Conservation (phyloP, 2,888 invertebrate genomes). For the Rhaphigaster nebulosa region DNA sequence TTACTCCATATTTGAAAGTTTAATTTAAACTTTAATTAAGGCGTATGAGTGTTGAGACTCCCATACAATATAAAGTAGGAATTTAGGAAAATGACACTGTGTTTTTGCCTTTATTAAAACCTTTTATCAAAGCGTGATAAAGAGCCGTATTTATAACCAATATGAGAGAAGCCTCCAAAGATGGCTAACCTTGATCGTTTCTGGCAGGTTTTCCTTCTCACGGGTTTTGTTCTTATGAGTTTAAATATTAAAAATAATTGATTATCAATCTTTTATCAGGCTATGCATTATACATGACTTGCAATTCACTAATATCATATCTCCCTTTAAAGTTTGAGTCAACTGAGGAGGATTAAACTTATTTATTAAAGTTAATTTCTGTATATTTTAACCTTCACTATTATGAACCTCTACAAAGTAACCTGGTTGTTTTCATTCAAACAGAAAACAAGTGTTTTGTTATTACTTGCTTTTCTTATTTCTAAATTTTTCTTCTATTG, state of each 20-base stretch:
- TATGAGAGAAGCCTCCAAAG: slow-evolving; percentile 64
- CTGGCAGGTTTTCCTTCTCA: slow-evolving; percentile 61
- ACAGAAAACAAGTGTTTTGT: slow-evolving; percentile 30
- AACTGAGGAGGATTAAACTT: background rate
- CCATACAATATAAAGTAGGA: background rate
- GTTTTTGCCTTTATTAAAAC: background rate
- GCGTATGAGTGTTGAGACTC: background rate
- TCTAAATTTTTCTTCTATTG: slow-evolving; percentile 10
- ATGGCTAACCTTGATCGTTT: slow-evolving; percentile 64
- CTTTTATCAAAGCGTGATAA: slow-evolving; percentile 58
- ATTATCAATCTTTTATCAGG: background rate
- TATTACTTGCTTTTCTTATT: slow-evolving; percentile 36
- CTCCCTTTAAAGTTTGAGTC: background rate
- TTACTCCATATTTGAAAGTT: slow-evolving; percentile 51
- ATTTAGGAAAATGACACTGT: slow-evolving; percentile 40
- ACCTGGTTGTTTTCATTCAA: slow-evolving; percentile 42
- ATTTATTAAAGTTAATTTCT: slow-evolving; percentile 48
- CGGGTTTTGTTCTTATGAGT: background rate
- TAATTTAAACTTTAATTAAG: background rate
- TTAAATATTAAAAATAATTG: background rate
- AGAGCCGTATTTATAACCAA: slow-evolving; percentile 64
- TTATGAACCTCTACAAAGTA: slow-evolving; percentile 55
- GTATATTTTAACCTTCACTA: slow-evolving; percentile 59
- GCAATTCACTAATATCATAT: background rate
- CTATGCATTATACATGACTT: background rate